Conservation (phyloP, 2,797 vertebrate genomes). For the Propithecus deckenii region DNA sequence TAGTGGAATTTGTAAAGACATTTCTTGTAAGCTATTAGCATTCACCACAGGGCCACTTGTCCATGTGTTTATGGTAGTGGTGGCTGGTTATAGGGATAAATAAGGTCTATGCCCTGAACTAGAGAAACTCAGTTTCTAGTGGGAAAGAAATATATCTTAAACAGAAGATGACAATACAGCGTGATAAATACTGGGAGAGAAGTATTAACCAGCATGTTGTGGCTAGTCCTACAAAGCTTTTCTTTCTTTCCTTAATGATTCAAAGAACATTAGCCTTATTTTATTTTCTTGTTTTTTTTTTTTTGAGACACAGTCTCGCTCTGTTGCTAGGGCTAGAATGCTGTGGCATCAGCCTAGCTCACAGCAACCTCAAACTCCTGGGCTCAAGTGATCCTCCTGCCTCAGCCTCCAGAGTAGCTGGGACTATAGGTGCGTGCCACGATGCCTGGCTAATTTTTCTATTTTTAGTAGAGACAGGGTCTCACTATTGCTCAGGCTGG, state of each 20-base stretch:
- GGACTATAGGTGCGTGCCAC: too few species aligned
- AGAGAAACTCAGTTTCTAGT: not conserved
- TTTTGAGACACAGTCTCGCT: too few species aligned
- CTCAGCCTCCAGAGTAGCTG: too few species aligned
- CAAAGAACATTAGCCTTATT: not conserved
- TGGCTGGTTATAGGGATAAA: not conserved
- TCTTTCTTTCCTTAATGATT: conserved; percentile 7
- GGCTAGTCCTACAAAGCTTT: not conserved
- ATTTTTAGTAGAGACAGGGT: too few species aligned
- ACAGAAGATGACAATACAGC: not conserved
- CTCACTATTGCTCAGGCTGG: too few species aligned
- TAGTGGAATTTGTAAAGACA: not conserved
- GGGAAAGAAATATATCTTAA: not conserved
- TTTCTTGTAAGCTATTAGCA: not conserved
- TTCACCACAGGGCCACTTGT: not conserved
- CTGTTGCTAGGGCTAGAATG: too few species aligned
- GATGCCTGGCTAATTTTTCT: too few species aligned
- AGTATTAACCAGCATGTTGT: not conserved
- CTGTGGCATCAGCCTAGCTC: too few species aligned
- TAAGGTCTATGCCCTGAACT: not conserved
- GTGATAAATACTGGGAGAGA: not conserved
- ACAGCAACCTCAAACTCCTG: too few species aligned
- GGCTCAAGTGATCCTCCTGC: too few species aligned
- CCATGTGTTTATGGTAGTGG: not conserved
- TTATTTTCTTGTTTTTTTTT: not conserved